Conservation (phyloP, 2,113 vertebrate species). For the Nipponia nippon region DNA sequence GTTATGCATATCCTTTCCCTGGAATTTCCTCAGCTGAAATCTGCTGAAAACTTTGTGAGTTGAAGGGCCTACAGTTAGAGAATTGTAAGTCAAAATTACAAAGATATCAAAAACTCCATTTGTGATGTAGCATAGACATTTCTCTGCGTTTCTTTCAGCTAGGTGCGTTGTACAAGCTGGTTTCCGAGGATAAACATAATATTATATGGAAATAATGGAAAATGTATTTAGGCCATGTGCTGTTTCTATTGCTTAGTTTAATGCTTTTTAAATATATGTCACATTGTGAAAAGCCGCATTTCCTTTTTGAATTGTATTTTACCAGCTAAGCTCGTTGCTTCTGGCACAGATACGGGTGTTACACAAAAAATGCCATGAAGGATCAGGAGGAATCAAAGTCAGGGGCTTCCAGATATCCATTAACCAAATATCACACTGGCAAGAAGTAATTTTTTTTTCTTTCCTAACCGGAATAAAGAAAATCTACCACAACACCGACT, state of each 20-base stretch:
- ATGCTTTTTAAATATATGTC: background rate
- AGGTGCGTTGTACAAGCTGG: background rate
- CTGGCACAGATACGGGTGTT: background rate
- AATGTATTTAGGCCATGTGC: background rate
- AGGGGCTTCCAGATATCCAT: background rate
- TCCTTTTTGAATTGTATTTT: background rate
- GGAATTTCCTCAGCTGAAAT: background rate
- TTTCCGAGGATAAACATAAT: background rate
- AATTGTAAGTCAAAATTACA: background rate
- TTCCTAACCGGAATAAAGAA: background rate
- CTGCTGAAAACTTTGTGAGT: background rate
- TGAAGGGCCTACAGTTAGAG: background rate
- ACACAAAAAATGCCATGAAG: background rate
- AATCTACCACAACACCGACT: background rate
- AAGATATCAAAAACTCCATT: background rate
- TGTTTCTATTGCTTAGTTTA: background rate
- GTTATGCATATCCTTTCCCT: background rate
- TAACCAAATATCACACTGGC: background rate
- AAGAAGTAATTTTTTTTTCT: background rate
- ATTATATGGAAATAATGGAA: background rate
- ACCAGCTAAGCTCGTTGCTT: background rate
- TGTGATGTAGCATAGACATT: background rate
- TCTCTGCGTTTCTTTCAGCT: background rate
- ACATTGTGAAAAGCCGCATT: background rate
- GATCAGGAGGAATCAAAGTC: background rate